Base-by-base conservation (phyloP, 2,797 vertebrate genomes). In the Cuniculus paca region DNA sequence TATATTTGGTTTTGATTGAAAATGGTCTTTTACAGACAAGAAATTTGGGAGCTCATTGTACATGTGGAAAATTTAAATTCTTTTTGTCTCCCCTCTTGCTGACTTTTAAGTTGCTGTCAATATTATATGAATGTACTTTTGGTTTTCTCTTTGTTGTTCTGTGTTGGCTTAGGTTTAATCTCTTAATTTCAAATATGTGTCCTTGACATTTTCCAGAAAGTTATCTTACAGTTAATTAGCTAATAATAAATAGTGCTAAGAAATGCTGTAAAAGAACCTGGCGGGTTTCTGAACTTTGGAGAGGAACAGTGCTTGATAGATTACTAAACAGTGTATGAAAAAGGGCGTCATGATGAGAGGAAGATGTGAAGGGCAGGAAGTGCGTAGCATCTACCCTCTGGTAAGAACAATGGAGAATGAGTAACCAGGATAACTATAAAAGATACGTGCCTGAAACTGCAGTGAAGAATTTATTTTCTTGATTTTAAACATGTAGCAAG, bases 141-240 rank as follows among this genome's bases (percentile, higher is more conserved):
- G 34, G 1, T 80, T 78, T 75, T 78, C 13, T 60, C 9, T 95
- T 77, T 79, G 16, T 34, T 70, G 17, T 81, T 19, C 74, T 11
- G 22, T 77, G 5, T 75, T 83, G 52, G 2, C 36, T 60, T 31
- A 77, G 2, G n/a, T 80, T 84, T 82, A 5, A 5, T 88, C 11
- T 91, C 48, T 85, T 72, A 54, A 74, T 91, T 91, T 95, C 61
- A 92, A 88, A 48, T 68, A 79, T 63, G 24, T 52, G 75, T 75
- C 26, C 34, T 90, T 50, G n/a, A 48, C 28, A 42, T 78, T 42
- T 13, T 91, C 75, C n/a, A 78, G 31, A 79, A 89, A 83, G 31
- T 1, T 8, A 3, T 77, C 63, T 89, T 70, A 34, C 10, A 88
- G 48, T 74, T 56, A 72, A 58, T 78, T 60, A 81, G 26, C 17